A percentile compares a stretch with the other conserved stretches of the same genome.
phyloP scores from a whole-genome alignment of 2,888 invertebrate genomes.

The Leptothorax acervorum region DNA sequence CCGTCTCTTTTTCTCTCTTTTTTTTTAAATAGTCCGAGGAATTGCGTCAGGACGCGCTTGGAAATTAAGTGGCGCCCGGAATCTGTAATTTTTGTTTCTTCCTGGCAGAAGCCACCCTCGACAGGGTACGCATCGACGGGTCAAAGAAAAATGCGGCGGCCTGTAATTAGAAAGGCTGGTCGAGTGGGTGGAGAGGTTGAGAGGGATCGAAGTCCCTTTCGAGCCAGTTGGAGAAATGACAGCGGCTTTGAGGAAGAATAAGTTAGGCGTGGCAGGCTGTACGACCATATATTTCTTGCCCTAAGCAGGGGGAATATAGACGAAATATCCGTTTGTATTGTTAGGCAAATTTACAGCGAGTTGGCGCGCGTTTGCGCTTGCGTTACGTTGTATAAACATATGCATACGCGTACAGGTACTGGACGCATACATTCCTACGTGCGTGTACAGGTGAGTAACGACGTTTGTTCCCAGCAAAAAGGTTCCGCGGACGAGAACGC shows the following conservation, averaged over 20 bases:
- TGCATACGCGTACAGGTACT: background rate
- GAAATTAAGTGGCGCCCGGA: slow-evolving; percentile 67
- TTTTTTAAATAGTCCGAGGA: slow-evolving; percentile 16
- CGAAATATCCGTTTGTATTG: slow-evolving; percentile 67
- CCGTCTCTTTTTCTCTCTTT: background rate
- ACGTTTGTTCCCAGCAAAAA: slow-evolving; percentile 8
- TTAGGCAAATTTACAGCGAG: slow-evolving; percentile 69
- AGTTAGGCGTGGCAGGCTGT: slow-evolving; percentile 72
- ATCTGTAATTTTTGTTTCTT: slow-evolving; percentile 65
- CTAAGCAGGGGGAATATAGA: slow-evolving; percentile 54
- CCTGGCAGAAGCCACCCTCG: slow-evolving; percentile 38
- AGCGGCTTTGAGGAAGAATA: slow-evolving; percentile 71
- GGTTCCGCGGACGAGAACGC: background rate
- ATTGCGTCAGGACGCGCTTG: slow-evolving; percentile 43
- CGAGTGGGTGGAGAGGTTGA: slow-evolving; percentile 71
- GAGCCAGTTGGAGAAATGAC: slow-evolving; percentile 72
- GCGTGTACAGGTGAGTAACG: slow-evolving; percentile 8
- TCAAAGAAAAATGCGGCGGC: slow-evolving; percentile 70
- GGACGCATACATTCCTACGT: no score
- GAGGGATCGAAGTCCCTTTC: slow-evolving; percentile 58
- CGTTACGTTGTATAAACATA: background rate
- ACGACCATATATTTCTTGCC: slow-evolving; percentile 63
- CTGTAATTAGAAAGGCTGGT: slow-evolving; percentile 75
- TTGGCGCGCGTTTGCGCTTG: background rate
- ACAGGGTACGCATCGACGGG: slow-evolving; percentile 46